Percentiles rank a stretch among this genome's conserved stretches.
phyloP scores from a whole-genome alignment of 2,888 invertebrate species.

The Caenorhabditis afra region DNA sequence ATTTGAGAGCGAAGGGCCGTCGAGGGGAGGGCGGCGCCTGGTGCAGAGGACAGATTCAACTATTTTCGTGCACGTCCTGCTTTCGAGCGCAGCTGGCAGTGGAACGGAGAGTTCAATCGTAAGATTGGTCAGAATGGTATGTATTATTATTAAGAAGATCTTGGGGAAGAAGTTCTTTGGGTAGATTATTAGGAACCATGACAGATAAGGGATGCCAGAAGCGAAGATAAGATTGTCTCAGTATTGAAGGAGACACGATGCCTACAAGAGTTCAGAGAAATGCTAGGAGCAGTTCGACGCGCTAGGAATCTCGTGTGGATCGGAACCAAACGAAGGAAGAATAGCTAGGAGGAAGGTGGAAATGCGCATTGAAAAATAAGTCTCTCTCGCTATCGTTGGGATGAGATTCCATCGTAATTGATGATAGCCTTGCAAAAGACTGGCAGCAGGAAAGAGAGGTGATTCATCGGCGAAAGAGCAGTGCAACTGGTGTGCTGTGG shows the following conservation, averaged over 20 bases:
- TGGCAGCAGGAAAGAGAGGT: constrained; percentile 10
- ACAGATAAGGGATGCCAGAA: no score
- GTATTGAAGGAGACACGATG: no score
- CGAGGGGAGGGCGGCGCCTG: constrained; percentile 26
- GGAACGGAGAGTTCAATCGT: background rate
- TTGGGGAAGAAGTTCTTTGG: no score
- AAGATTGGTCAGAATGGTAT: no score
- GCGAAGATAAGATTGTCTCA: no score
- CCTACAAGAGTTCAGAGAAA: no score
- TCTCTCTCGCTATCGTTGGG: no score
- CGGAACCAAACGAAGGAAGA: no score
- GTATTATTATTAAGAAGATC: no score
- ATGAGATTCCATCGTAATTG: constrained; percentile 9
- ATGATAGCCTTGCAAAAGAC: constrained; percentile 32
- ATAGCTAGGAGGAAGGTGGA: background rate
- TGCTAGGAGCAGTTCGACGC: no score
- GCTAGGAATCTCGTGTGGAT: no score
- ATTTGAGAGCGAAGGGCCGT: constrained; percentile 16
- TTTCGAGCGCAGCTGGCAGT: background rate
- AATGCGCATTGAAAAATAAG: constrained; percentile 5
- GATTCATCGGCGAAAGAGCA: constrained; percentile 38
- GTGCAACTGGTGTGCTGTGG: constrained; percentile 31
- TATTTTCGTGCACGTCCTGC: background rate
- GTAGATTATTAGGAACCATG: no score
- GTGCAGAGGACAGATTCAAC: constrained; percentile 20